Evolutionary conservation across 2,888 invertebrate genomes (phyloP).

Genomic region (Cylloceria caligata): DNA sequence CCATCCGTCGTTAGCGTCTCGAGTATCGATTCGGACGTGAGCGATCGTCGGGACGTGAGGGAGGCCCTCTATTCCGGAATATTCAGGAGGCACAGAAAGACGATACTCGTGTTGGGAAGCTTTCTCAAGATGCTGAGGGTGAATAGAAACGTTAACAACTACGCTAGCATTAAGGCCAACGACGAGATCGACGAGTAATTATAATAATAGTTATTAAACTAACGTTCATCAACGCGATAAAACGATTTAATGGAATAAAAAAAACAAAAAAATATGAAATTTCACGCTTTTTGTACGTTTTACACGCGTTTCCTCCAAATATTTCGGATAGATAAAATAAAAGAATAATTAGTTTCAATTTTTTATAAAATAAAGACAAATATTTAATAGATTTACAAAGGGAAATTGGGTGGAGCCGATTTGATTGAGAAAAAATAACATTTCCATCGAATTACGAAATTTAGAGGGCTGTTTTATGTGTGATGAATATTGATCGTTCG

Average conservation of each 20-base stretch:
- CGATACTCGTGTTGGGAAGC: slow-evolving; percentile 83
- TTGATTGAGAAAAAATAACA: not conserved
- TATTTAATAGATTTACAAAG: not conserved
- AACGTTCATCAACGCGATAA: not conserved
- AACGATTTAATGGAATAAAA: not conserved
- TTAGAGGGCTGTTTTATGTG: slow-evolving; percentile 2
- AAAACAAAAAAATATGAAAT: not conserved
- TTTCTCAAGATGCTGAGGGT: slow-evolving; percentile 84
- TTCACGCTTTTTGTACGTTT: slow-evolving; percentile 38
- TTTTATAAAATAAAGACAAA: slow-evolving; percentile 24
- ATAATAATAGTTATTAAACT: slow-evolving; percentile 11
- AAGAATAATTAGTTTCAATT: slow-evolving; percentile 13
- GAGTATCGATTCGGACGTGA: slow-evolving; percentile 83
- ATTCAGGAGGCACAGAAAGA: slow-evolving; percentile 83
- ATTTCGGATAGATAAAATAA: not conserved
- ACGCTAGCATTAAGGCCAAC: slow-evolving; percentile 83
- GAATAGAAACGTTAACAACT: slow-evolving; percentile 84
- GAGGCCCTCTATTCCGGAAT: slow-evolving; percentile 83
- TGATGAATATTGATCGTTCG: not conserved
- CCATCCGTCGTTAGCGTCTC: slow-evolving; percentile 82
- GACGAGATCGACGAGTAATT: slow-evolving; percentile 81
- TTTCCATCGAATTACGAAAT: not conserved
- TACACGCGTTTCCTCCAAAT: slow-evolving; percentile 28
- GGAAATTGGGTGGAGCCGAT: not conserved
- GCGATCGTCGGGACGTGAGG: slow-evolving; percentile 82